phyloP scores from a whole-genome alignment of 2,888 invertebrate genomes.

The Heliothis peltigera region DNA sequence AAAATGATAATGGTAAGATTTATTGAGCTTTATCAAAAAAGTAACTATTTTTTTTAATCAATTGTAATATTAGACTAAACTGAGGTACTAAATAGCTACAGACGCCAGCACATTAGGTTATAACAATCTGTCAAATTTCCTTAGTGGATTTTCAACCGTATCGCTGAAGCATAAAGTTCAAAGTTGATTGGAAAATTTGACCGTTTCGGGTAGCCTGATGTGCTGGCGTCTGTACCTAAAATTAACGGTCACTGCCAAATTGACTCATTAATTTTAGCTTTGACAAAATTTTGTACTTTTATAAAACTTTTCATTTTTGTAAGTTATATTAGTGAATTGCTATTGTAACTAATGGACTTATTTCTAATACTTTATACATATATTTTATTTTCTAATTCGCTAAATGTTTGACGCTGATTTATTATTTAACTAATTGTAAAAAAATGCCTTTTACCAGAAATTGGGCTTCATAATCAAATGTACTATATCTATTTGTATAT shows the following conservation, averaged over 20 bases:
- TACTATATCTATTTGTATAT: conserved; percentile 48
- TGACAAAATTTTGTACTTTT: conserved; percentile 29
- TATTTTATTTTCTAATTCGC: conserved; percentile 15
- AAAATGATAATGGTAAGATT: conserved; percentile 50
- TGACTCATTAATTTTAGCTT: conserved; percentile 40
- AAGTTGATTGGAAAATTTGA: too few relatives aligned
- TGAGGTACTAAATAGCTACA: too few relatives aligned
- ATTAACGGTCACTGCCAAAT: conserved; percentile 46
- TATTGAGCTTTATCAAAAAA: conserved; percentile 16
- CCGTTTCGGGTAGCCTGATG: too few relatives aligned
- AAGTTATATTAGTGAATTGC: conserved; percentile 20
- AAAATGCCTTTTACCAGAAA: conserved; percentile 20
- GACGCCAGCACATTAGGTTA: too few relatives aligned
- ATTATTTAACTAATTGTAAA: conserved; percentile 26
- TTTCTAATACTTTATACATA: too few relatives aligned
- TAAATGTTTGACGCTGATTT: conserved; percentile 22
- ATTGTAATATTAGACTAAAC: conserved; percentile 39
- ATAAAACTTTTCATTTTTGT: conserved; percentile 15
- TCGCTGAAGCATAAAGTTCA: too few relatives aligned
- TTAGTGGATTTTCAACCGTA: too few relatives aligned
- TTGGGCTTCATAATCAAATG: conserved; percentile 34
- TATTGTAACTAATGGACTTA: conserved; percentile 21
- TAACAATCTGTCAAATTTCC: too few relatives aligned
- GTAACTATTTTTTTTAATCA: background rate
- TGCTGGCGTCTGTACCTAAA: too few relatives aligned